phyloP scores from a whole-genome alignment of 2,113 vertebrate species.

The Pterocles orientalis region DNA sequence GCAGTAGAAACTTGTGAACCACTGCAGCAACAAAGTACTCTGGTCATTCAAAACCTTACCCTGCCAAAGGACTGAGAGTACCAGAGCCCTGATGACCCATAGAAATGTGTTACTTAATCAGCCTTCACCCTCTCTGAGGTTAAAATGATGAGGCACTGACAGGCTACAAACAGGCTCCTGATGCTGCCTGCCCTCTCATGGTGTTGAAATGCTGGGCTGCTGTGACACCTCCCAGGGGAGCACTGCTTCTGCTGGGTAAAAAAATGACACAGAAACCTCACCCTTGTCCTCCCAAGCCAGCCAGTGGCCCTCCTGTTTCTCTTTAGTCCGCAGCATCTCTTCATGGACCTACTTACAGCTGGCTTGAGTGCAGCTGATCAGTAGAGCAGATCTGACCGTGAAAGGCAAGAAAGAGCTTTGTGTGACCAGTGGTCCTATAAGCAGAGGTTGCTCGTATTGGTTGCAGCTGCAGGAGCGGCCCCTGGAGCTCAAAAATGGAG shows the following conservation, averaged over 20 bases:
- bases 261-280: background rate
- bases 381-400: background rate
- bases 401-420: background rate
- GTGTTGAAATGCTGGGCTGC: background rate
- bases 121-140: background rate
- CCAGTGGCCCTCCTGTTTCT: background rate
- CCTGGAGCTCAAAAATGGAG: background rate
- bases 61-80: background rate
- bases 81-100: background rate
- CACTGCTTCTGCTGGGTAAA: background rate
- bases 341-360: background rate
- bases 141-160: slow-evolving; percentile 2
- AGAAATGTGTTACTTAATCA: background rate
- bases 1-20: background rate
- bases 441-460: accelerated
- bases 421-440: background rate
- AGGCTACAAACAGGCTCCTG: background rate
- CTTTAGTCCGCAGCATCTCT: accelerated
- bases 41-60: background rate
- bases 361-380: background rate
- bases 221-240: background rate
- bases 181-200: background rate
- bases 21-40: background rate
- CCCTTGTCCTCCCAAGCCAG: background rate
- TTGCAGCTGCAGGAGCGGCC: background rate